Percentiles rank a stretch among this genome's conserved stretches.
Evolutionary conservation across 2,797 vertebrate genomes (phyloP).

Genomic region (Miichthys miiuy): DNA sequence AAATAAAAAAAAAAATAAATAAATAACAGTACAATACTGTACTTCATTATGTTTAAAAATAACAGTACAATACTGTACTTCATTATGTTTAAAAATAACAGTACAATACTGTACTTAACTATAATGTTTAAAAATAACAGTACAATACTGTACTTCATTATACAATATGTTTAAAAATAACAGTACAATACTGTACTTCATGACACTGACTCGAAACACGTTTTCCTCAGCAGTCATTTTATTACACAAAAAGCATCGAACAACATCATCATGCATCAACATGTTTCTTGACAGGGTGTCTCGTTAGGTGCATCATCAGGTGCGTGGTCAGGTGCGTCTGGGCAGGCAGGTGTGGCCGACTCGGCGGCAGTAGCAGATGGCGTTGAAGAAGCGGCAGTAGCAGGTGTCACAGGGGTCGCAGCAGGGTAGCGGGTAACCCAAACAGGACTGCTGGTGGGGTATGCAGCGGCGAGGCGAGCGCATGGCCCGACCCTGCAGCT

Average conservation of each 20-base stretch:
- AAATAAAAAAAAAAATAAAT: too few relatives aligned
- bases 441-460: constrained; percentile 86
- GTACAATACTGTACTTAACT: too few relatives aligned
- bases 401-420: constrained; percentile 87
- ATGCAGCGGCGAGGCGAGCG: constrained; percentile 84
- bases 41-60: too few relatives aligned
- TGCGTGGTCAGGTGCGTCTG: constrained; percentile 61
- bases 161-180: too few relatives aligned
- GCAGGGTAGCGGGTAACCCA: constrained; percentile 86
- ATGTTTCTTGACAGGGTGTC: not conserved
- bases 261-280: not conserved
- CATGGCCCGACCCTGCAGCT: constrained; percentile 81
- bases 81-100: too few relatives aligned
- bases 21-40: too few relatives aligned
- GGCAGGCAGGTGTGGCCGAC: constrained; percentile 80
- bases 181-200: too few relatives aligned
- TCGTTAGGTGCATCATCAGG: not conserved
- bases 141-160: too few relatives aligned
- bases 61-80: too few relatives aligned
- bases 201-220: not conserved
- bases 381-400: constrained; percentile 89
- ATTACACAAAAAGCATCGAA: constrained; percentile 28
- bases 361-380: constrained; percentile 86
- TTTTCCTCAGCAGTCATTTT: constrained; percentile 27
- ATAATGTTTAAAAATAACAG: too few relatives aligned